phyloP scores from a whole-genome alignment of 1,140 invertebrate species.

The Cydia pomonella region DNA sequence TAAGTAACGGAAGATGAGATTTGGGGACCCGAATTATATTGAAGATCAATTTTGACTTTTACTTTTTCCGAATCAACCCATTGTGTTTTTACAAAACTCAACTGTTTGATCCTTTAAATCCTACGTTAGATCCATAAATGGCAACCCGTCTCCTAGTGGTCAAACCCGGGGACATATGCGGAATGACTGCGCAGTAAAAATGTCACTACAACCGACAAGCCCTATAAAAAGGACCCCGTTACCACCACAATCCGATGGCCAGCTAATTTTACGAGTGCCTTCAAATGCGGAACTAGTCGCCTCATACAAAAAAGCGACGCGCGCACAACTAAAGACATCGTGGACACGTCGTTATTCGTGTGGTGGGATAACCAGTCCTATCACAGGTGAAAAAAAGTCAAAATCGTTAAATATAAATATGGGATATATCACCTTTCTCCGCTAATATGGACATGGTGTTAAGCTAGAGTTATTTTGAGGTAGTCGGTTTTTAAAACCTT shows the following conservation, averaged over 20 bases:
- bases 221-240: conserved; percentile 11
- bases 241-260: conserved; percentile 9
- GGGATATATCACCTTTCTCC: neutral
- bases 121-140: neutral
- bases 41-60: too few species aligned
- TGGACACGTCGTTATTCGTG: neutral
- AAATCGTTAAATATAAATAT: neutral
- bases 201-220: neutral
- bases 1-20: too few species aligned
- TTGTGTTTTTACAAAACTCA: neutral
- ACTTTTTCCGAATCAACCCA: neutral
- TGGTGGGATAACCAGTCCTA: neutral
- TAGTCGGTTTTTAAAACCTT: neutral
- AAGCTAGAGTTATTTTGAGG: neutral
- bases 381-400: neutral
- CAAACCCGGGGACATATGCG: neutral
- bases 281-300: conserved; percentile 19
- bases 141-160: neutral
- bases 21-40: too few species aligned
- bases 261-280: conserved; percentile 14
- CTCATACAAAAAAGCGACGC: neutral
- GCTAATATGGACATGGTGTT: neutral
- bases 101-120: neutral
- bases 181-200: neutral
- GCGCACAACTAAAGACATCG: neutral